Evolutionary conservation across 2,888 invertebrate species (phyloP), one percentile per base, ranked within the genome.

Genomic region (Corbicula japonica): DNA sequence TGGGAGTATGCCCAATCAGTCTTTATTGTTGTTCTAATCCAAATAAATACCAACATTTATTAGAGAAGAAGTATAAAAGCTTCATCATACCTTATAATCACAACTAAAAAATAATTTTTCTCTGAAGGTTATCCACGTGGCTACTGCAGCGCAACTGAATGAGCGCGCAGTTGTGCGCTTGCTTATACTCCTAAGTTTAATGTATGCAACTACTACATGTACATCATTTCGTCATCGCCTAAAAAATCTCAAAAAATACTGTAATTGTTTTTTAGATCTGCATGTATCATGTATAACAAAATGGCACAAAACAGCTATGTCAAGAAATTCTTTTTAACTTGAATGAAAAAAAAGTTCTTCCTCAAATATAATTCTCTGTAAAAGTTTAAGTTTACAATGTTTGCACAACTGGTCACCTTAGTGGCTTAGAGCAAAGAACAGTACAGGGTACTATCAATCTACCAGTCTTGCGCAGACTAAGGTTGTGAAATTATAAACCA

Each of bases 151-250:
- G n/a, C 5, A 6, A 48, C 10, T 48, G 21, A 8, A 48, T 35
- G 58, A 10, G 23, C 35, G 32, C 35, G 35, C 10, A 21, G 52
- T 23, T 35, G 10, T 58, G 35, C 58, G 35, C 35, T 23, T n/a
- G 35, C 6, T 5, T 30, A 23, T 35, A 58, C 58, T 58, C 58
- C 58, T 58, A 18, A 5, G 12, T 12, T 35, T 58, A 23, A 34
- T 38, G 34, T n/a, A n/a, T 35, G 21, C 58, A 58, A 38, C 12
- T 21, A 35, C 15, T 10, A 21, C 21, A 52, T 52, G 10, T 26
- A 12, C n/a, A 21, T 8, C 21, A 58, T 58, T 58, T 34, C 58
- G 35, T 58, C 58, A 58, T 58, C 58, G 21, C 58, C 23, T 4
- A 58, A 58, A 21, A 58, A 21, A 35, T 35, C 34, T 35, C 26